A percentile compares a stretch with the other conserved stretches of the same genome.
Evolutionary conservation across 2,797 vertebrate genomes (phyloP).

Genomic region (Ciconia nigra): DNA sequence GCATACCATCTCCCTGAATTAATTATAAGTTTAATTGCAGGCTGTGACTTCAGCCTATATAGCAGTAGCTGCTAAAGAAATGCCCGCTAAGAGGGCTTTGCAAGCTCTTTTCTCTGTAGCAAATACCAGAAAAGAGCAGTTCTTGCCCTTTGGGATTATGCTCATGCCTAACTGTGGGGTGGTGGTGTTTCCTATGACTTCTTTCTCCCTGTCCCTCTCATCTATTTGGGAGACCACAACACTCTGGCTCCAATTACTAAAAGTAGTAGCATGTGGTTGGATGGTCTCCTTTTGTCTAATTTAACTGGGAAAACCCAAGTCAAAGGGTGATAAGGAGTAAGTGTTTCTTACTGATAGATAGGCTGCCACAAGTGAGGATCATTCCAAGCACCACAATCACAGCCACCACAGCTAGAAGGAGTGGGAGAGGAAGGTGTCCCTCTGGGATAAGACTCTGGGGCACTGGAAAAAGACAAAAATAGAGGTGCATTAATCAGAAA

Average conservation of each 20-base stretch:
- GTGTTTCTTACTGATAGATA: conserved; percentile 86
- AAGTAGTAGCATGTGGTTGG: neutral
- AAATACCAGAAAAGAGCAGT: neutral
- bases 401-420: conserved; percentile 84
- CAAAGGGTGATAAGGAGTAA: neutral
- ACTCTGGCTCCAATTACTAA: neutral
- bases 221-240: neutral
- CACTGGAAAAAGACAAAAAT: conserved; percentile 28
- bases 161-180: neutral
- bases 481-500: neutral
- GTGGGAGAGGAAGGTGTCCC: conserved; percentile 76
- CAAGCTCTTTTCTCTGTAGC: neutral
- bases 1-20: neutral
- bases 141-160: neutral
- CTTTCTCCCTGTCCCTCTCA: neutral
- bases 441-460: conserved; percentile 64
- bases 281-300: neutral
- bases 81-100: neutral
- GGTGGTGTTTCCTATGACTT: neutral
- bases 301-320: neutral
- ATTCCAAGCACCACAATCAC: conserved; percentile 81
- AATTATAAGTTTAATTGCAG: neutral
- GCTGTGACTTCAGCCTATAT: neutral
- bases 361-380: conserved; percentile 82
- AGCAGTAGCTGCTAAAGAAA: neutral